phyloP scores from a whole-genome alignment of 2,888 invertebrate species.

The Gryllus longicercus region DNA sequence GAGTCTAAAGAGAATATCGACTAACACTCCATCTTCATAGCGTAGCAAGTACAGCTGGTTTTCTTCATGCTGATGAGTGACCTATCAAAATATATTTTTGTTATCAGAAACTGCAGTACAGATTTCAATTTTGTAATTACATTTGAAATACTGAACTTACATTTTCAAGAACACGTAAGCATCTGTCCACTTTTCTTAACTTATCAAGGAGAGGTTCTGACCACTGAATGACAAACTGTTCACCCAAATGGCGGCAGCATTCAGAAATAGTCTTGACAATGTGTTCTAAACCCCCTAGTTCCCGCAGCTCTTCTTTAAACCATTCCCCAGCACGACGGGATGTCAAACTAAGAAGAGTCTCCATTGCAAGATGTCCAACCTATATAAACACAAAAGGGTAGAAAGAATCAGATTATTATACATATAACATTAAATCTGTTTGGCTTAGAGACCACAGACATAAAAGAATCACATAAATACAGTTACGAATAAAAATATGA shows the following conservation, averaged over 20 bases:
- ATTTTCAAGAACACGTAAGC: slow-evolving; percentile 93
- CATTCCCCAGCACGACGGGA: slow-evolving; percentile 96
- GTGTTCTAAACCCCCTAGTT: slow-evolving; percentile 89
- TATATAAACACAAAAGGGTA: slow-evolving; percentile 43
- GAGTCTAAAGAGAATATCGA: slow-evolving; percentile 70
- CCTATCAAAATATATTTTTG: slow-evolving; percentile 52
- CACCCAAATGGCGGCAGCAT: slow-evolving; percentile 68
- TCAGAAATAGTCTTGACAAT: slow-evolving; percentile 86
- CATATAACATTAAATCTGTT: slow-evolving; percentile 18
- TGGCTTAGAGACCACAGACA: neutral
- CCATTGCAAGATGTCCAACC: slow-evolving; percentile 94
- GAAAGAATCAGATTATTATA: slow-evolving; percentile 25
- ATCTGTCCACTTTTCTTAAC: slow-evolving; percentile 86
- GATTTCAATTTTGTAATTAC: neutral
- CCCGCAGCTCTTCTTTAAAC: slow-evolving; percentile 94
- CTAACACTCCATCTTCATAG: slow-evolving; percentile 67
- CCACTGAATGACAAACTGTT: slow-evolving; percentile 64
- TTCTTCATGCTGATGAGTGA: slow-evolving; percentile 88
- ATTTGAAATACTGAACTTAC: slow-evolving; percentile 55
- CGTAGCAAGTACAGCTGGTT: slow-evolving; percentile 87
- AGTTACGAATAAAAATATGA: neutral
- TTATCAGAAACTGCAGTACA: neutral
- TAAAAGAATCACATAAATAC: neutral
- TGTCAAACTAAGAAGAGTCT: slow-evolving; percentile 87
- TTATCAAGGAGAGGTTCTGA: slow-evolving; percentile 73